Evolutionary conservation across 2,888 invertebrate species (phyloP).

Genomic region (Ophion ellenae): DNA sequence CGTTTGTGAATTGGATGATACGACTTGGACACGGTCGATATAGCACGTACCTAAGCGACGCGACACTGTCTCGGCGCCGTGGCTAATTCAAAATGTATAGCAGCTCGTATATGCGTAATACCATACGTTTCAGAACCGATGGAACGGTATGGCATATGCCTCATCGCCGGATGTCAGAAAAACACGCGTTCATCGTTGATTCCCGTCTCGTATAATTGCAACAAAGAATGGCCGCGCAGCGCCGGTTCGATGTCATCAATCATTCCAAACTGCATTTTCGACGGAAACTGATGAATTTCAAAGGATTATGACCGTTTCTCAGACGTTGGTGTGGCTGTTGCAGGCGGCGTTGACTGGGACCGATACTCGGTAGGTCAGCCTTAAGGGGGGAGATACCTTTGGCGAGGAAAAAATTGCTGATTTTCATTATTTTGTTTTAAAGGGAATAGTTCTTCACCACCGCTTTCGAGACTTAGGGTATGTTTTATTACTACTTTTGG

Average conservation of each 20-base stretch:
- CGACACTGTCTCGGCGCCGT: slow-evolving; percentile 33
- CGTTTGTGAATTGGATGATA: slow-evolving; percentile 1
- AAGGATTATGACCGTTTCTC: no score
- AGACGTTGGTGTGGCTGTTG: no score
- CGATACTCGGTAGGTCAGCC: no score
- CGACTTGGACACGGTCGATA: slow-evolving; percentile 17
- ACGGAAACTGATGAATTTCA: background rate
- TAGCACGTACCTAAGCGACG: slow-evolving; percentile 25
- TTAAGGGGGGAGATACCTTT: no score
- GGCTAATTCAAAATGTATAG: slow-evolving; percentile 22
- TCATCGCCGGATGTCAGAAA: slow-evolving; percentile 61
- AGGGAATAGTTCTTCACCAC: no score
- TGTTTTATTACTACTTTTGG: no score
- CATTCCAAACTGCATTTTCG: no score
- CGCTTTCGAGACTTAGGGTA: no score
- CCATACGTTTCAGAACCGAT: slow-evolving; percentile 29
- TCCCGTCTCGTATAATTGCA: background rate
- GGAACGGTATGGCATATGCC: slow-evolving; percentile 20
- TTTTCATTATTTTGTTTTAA: no score
- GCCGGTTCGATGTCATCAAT: no score
- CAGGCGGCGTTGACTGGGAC: no score
- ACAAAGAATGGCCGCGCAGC: background rate
- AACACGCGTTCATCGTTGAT: slow-evolving; percentile 51
- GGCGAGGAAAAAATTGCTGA: no score
- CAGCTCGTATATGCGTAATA: slow-evolving; percentile 15